phyloP scores from a whole-genome alignment of 2,113 vertebrate species.

The Takifugu flavidus region DNA sequence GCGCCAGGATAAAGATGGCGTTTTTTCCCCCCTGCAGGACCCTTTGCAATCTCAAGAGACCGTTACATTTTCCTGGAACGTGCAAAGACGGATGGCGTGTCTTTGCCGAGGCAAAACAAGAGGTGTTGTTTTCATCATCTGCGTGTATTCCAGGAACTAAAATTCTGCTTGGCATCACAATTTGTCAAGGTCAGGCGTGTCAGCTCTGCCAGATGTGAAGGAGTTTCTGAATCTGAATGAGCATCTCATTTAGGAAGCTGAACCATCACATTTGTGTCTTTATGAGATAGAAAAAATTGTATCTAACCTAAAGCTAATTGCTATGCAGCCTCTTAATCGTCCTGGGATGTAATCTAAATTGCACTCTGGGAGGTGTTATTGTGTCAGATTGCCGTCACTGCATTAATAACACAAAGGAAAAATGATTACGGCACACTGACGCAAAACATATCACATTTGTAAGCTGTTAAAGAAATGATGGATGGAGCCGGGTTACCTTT shows the following conservation, averaged over 20 bases:
- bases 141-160: background rate
- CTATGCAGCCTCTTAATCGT: background rate
- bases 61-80: background rate
- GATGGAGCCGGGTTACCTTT: constrained; percentile 9
- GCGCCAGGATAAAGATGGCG: background rate
- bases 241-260: background rate
- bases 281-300: background rate
- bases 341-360: constrained; percentile 21
- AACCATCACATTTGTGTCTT: background rate
- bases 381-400: constrained; percentile 18
- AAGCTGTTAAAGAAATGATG: constrained; percentile 18
- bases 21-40: background rate
- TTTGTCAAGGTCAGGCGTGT: background rate
- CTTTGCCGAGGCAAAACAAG: background rate
- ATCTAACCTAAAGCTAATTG: background rate
- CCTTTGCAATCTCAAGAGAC: background rate
- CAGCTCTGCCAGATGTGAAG: background rate
- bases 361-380: constrained; percentile 23
- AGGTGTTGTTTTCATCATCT: background rate
- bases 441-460: constrained; percentile 27
- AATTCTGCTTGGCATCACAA: background rate
- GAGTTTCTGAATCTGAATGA: background rate
- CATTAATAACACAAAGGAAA: constrained; percentile 39
- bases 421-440: constrained; percentile 14
- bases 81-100: too few relatives aligned